Evolutionary conservation across 1,140 invertebrate genomes (phyloP).

Genomic region (Belonocnema kinseyi): DNA sequence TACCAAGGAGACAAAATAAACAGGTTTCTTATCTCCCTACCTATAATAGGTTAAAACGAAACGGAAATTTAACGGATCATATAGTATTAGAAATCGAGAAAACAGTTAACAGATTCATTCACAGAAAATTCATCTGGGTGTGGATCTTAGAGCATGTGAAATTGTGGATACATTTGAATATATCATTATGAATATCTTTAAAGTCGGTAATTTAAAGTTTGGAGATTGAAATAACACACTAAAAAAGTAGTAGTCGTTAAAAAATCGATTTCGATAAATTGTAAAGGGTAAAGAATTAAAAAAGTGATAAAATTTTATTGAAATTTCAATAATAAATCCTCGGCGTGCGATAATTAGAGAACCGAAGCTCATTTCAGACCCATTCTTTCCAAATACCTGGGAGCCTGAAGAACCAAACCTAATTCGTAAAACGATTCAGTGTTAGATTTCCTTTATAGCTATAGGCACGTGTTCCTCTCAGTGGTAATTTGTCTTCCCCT

Average conservation of each 20-base stretch:
- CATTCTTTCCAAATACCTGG: background rate
- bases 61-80: conserved; percentile 16
- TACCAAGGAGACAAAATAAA: background rate
- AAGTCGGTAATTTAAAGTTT: background rate
- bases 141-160: background rate
- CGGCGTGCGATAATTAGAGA: background rate
- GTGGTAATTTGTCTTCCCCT: conserved; percentile 55
- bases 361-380: background rate
- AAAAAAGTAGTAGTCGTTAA: background rate
- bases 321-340: background rate
- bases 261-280: background rate
- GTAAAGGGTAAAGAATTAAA: background rate
- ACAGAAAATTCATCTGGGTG: background rate
- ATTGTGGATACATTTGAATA: conserved; percentile 3
- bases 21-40: background rate
- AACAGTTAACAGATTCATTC: background rate
- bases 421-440: background rate
- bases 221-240: background rate
- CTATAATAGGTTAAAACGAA: background rate
- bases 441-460: background rate
- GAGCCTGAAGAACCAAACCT: background rate
- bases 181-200: background rate
- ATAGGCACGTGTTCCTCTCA: background rate
- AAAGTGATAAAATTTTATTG: background rate
- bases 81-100: background rate